Conservation (phyloP, 2,797 vertebrate species). For the Synaphobranchus kaupii region DNA sequence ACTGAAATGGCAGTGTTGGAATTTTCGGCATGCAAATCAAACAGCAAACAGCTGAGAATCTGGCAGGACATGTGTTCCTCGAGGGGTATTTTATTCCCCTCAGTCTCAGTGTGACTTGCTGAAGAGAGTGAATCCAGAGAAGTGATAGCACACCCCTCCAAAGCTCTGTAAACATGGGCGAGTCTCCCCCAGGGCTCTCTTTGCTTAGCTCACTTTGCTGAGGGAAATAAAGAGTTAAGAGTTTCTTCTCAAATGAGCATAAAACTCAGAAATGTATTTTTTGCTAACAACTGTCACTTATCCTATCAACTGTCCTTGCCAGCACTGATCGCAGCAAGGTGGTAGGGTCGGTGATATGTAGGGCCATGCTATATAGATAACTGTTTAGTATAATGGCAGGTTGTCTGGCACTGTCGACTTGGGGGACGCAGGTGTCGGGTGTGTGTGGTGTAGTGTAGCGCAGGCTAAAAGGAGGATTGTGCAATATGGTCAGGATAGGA, state of each 20-base stretch:
- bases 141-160: not conserved
- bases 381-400: too few species aligned
- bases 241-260: not conserved
- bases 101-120: not conserved
- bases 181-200: not conserved
- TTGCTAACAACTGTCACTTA: not conserved
- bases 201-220: not conserved
- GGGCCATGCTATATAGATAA: too few species aligned
- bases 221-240: not conserved
- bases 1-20: not conserved
- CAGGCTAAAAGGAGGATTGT: too few species aligned
- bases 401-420: too few species aligned
- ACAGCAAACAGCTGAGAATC: slow-evolving; percentile 14
- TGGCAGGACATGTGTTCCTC: not conserved
- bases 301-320: not conserved
- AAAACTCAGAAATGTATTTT: not conserved
- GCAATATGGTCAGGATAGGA: too few species aligned
- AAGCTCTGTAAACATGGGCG: not conserved
- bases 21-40: slow-evolving; percentile 15
- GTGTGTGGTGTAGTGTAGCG: too few species aligned
- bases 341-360: too few species aligned
- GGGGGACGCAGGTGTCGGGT: too few species aligned
- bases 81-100: not conserved
- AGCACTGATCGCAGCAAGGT: too few species aligned
- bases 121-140: not conserved